Evolutionary conservation across 1,140 invertebrate species (phyloP).

Genomic region (Laupala kohalensis): DNA sequence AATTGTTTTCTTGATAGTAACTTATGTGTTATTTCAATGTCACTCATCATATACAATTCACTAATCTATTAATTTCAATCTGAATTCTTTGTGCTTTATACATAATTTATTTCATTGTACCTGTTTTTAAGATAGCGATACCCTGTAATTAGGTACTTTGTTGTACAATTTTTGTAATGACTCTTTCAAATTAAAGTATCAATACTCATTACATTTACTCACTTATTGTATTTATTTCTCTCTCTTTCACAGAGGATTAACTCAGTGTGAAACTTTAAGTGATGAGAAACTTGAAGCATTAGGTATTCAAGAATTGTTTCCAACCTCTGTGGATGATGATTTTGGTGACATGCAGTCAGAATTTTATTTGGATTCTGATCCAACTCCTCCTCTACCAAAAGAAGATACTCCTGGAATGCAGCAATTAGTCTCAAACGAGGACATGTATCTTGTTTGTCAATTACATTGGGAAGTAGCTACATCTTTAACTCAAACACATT

Average conservation of each 20-base stretch:
- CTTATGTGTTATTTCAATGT: too few relatives aligned
- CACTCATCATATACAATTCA: too few relatives aligned
- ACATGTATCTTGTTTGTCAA: slow-evolving; percentile 39
- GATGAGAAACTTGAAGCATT: slow-evolving; percentile 59
- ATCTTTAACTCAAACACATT: not conserved
- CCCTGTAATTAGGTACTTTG: too few relatives aligned
- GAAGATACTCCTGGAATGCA: not conserved
- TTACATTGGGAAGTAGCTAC: slow-evolving; percentile 44
- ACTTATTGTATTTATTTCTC: not conserved
- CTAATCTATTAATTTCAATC: too few relatives aligned
- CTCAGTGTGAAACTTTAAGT: slow-evolving; percentile 41
- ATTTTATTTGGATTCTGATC: slow-evolving; percentile 12
- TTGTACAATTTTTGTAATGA: too few relatives aligned
- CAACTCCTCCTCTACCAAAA: not conserved
- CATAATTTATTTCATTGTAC: not conserved
- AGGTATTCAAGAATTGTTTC: slow-evolving; percentile 64
- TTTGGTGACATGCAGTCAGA: slow-evolving; percentile 37
- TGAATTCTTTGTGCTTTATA: too few relatives aligned
- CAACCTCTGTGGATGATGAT: slow-evolving; percentile 53
- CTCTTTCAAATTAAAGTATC: too few relatives aligned
- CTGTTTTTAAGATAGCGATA: not conserved
- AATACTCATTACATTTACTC: too few relatives aligned
- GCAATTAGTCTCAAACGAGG: slow-evolving; percentile 33
- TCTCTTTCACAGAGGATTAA: slow-evolving; percentile 12
- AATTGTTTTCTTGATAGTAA: too few relatives aligned